Conservation (phyloP, 1,140 invertebrate species). For the Phymastichus coffea region DNA sequence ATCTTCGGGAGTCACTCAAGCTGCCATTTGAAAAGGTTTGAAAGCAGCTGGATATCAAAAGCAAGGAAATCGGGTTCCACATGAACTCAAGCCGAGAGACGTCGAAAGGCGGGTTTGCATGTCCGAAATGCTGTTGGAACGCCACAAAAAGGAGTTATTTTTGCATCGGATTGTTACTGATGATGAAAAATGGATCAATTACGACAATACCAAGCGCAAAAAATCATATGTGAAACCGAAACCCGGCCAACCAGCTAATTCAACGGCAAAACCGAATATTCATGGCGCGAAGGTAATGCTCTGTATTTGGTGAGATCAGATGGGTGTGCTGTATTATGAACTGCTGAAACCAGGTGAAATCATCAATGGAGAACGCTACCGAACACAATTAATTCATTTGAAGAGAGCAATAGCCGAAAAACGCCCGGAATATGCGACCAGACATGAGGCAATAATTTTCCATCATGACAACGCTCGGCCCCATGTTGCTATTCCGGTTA, state of each 20-base stretch:
- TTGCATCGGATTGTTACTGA: not conserved
- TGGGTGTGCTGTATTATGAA: too few relatives aligned
- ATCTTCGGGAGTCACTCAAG: constrained; percentile 26
- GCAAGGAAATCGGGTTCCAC: constrained; percentile 29
- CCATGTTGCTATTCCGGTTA: not conserved
- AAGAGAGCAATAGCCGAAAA: too few relatives aligned
- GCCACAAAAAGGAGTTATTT: constrained; percentile 26
- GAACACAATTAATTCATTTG: constrained; percentile 4
- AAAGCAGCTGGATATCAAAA: constrained; percentile 35
- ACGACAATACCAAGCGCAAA: not conserved
- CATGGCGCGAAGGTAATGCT: constrained; percentile 31
- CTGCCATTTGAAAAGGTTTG: constrained; percentile 29
- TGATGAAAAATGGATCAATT: constrained; percentile 29
- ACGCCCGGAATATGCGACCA: too few relatives aligned
- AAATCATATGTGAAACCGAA: not conserved
- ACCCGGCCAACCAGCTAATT: not conserved
- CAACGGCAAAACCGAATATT: constrained; percentile 1
- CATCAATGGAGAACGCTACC: constrained; percentile 11
- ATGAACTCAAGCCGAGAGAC: constrained; percentile 36
- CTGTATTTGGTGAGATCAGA: constrained; percentile 32
- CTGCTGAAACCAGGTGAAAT: too few relatives aligned
- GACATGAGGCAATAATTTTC: too few relatives aligned
- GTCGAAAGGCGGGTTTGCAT: constrained; percentile 31
- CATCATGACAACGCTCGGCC: constrained; percentile 20
- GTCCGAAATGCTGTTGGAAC: constrained; percentile 28